These are phyloP conservation scores for Caenorhabditis auriculariae DNA, from an alignment of 2,888 invertebrate genomes.

Conservation along the genomic window DNA sequence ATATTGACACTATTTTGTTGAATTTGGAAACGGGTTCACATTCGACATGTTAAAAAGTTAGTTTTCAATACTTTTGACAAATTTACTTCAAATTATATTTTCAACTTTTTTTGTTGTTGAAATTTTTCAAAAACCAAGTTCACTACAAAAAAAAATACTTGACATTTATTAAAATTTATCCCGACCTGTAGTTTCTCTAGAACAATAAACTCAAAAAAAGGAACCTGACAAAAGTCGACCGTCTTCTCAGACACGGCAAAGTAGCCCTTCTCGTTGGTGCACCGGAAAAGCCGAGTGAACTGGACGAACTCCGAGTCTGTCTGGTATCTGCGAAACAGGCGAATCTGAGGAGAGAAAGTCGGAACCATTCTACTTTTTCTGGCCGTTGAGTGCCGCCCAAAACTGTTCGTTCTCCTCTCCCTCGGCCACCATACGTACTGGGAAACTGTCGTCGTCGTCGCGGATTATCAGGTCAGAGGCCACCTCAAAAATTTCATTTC, in stretches of 20 bases:
- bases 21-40: no score
- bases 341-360: background rate
- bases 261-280: conserved; percentile 98
- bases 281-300: conserved; percentile 88
- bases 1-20: no score
- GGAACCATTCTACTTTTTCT: conserved; percentile 32
- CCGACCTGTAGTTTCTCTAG: no score
- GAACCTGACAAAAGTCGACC: conserved; percentile 90
- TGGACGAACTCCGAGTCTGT: conserved; percentile 84
- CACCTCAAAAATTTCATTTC: conserved; percentile 40
- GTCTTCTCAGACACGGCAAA: conserved; percentile 99
- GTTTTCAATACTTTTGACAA: no score
- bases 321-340: conserved; percentile 37
- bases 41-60: no score
- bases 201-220: no score
- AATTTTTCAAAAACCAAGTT: no score
- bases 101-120: no score
- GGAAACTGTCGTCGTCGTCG: conserved; percentile 44
- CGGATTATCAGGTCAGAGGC: conserved; percentile 53
- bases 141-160: no score
- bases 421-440: conserved; percentile 49
- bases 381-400: conserved; percentile 55
- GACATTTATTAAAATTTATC: no score
- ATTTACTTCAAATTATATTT: no score
- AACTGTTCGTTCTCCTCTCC: conserved; percentile 58